Evolutionary conservation across 23 tunicate genomes (phyloP), one percentile per base, ranked within the genome.

Genomic region (Diplosoma virens): DNA sequence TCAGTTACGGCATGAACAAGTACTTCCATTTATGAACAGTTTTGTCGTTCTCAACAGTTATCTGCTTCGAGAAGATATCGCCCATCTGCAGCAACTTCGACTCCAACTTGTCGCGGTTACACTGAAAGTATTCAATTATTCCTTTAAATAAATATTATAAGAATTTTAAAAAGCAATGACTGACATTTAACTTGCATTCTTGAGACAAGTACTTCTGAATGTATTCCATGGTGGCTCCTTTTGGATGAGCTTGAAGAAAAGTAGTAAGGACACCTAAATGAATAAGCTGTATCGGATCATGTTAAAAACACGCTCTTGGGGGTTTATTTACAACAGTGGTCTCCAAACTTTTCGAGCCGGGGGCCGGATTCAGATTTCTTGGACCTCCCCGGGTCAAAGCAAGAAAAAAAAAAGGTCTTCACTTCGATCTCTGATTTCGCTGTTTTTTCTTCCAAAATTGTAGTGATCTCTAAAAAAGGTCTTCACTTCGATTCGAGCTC

Each of bases 51-150:
- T 37, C 53, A 9, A 68, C 54, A 33, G 75, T 35, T 3, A 68
- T 34, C 36, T 68, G 75, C 53, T 68, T 68, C 7, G 53, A n/a
- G 30, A 68, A 68, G 16, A 68, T 30, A 23, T 68, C 75, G 3
- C 32, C 26, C 75, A 68, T 37, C 36, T 68, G 53, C 2, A 68
- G 54, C 16, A 68, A 36, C 26, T 37, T 16, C 54, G 53, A 17
- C 21, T 68, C 75, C 23, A 68, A 20, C 5, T 68, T 23, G 9
- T 21, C 75, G 9, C 53, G 54, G 22, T 41, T 68, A 33, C 35
- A 6, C 75, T 68, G 21, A 30, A 9, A 64, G 29, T 7, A 7
- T n/a, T n/a, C n/a, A n/a, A n/a, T n/a, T n/a, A n/a, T n/a, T n/a
- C n/a, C n/a, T n/a, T n/a, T n/a, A n/a, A n/a, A n/a, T n/a, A n/a